Base-by-base conservation (phyloP, 1,140 invertebrate species). In the Tigriopus japonicus region DNA sequence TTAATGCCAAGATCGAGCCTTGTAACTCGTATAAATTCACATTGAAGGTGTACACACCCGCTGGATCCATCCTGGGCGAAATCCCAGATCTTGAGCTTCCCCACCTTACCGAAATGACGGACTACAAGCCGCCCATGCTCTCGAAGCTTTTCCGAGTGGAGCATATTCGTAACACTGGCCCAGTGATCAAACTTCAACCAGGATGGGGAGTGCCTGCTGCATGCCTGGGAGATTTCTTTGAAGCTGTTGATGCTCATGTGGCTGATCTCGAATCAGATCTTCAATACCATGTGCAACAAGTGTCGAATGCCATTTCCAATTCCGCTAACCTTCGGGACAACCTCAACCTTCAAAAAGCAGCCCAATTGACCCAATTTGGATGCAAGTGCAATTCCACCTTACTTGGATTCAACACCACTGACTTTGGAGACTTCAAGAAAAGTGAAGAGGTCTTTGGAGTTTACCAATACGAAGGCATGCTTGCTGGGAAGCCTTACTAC, bases 221-320 rank as follows among this genome's bases (percentile, higher is more conserved):
- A 17, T 58, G 55, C 15, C 28, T 58, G 5, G 21, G 17, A 15
- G 21, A 23, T 23, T 17, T 58, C 21, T 23, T 58, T 14, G 17
- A 42, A 7, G 55, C 55, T 7, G 55, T 58, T 58, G 55, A 58
- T 42, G 15, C 15, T 42, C 55, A 58, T n/a, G 42, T 58, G 24
- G 24, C 21, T 23, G 28, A 58, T 23, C 40, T 58, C 14, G 55
- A 58, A 23, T 28, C 35, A 23, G 55, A 58, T 9, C 55, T 58
- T 15, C 28, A 58, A 28, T 58, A 41, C 23, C 55, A 58, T 23
- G 21, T 58, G 55, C 23, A 58, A 17, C 23, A 58, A 17, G 55
- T 41, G 40, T 40, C 17, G 3, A 17, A 58, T 13, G 21, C 55
- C 17, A 58, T 41, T 41, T 15, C 15, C 14, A 28, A 42, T 17